Base-by-base conservation (phyloP, 1,140 invertebrate species). In the Orussus abietinus region DNA sequence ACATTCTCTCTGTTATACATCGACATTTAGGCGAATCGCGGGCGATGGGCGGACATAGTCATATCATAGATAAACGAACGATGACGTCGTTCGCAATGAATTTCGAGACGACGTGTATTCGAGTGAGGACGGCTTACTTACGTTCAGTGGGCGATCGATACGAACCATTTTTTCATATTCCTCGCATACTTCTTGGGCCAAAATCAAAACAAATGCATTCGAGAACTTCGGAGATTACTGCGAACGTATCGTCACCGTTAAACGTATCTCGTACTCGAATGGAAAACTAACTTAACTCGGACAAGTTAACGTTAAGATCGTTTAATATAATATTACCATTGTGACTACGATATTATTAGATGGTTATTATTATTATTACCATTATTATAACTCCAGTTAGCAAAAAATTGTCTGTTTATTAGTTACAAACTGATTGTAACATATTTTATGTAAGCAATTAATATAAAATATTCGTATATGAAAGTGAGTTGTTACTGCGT, bases 401-500 rank as follows among this genome's bases (percentile, higher is more conserved):
- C 46, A 55, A 59, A 59, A 57, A 37, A 52, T 42, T 61, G 62
- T 66, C 56, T 67, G 57, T 62, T 70, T 66, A 62, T 63, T 61
- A 54, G 53, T 57, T 57, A 58, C 55, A 62, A 66, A 70, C 62
- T 64, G 56, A 70, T 66, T 69, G 53, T 71, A 71, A 68, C 57
- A 69, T 71, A 72, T 69, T 69, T 69, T 66, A 71, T 62, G 63
- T 71, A 70, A 68, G 55, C 55, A 56, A 69, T 69, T 66, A 69
- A 63, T 69, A 68, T 62, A 61, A 64, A 64, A 56, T 66, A 66
- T 62, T 68, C 58, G 48, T 67, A 57, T 53, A 54, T 28, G 41
- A 38, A 40, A 49, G n/a, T n/a, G n/a, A n/a, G n/a, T n/a, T n/a
- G n/a, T n/a, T n/a, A n/a, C n/a, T n/a, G n/a, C n/a, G n/a, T n/a